These are phyloP conservation scores for Tipula vernalis DNA, from an alignment of 2,888 invertebrate genomes.

Conservation along the genomic window DNA sequence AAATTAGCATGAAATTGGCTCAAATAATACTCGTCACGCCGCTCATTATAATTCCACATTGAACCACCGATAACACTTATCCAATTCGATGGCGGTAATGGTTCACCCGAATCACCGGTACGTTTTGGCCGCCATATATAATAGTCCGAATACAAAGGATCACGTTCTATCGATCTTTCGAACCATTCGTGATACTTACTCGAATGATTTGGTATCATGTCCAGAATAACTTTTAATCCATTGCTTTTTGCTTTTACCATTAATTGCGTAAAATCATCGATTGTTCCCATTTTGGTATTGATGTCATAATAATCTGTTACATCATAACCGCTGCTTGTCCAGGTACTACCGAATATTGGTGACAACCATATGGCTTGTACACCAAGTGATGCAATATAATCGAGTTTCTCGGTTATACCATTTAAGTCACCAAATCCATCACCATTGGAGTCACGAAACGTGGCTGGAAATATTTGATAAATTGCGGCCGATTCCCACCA, in stretches of 20 bases:
- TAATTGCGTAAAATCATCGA: conserved; percentile 41
- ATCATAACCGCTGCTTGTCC: conserved; percentile 70
- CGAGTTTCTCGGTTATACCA: conserved; percentile 46
- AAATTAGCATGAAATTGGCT: conserved; percentile 60
- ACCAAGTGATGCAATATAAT: conserved; percentile 45
- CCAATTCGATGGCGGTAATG: conserved; percentile 61
- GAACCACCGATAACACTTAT: conserved; percentile 50
- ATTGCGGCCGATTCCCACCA: neutral
- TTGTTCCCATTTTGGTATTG: conserved; percentile 42
- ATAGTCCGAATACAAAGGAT: conserved; percentile 53
- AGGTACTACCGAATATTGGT: conserved; percentile 62
- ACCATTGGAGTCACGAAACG: conserved; percentile 70
- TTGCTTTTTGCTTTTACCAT: conserved; percentile 31
- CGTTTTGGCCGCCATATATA: conserved; percentile 61
- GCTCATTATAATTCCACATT: conserved; percentile 58
- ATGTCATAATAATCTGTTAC: conserved; percentile 54
- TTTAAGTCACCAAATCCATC: conserved; percentile 77
- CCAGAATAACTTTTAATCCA: conserved; percentile 48
- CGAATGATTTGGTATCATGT: conserved; percentile 64
- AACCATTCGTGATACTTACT: conserved; percentile 83
- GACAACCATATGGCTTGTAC: conserved; percentile 58
- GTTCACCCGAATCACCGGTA: conserved; percentile 28
- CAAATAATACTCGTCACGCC: conserved; percentile 55
- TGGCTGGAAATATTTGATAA: conserved; percentile 78
- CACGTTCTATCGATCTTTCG: conserved; percentile 47